phyloP scores from a whole-genome alignment of 2,888 invertebrate species.

The Synanthedon formicaeformis region DNA sequence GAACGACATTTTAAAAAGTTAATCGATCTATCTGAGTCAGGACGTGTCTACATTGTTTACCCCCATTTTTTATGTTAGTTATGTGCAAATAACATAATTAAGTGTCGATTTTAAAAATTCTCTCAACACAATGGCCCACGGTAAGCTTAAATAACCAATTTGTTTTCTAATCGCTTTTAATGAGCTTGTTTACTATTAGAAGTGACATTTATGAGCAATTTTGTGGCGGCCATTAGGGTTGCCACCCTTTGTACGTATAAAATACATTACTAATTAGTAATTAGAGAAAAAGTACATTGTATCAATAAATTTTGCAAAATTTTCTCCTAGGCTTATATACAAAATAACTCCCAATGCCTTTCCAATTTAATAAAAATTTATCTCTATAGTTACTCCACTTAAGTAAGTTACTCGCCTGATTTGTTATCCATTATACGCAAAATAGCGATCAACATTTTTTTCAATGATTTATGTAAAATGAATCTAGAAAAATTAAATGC shows the following conservation, averaged over 20 bases:
- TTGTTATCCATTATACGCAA: too few species aligned
- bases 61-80: constrained; percentile 14
- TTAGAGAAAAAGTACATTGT: too few species aligned
- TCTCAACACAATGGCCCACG: constrained; percentile 38
- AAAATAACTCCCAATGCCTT: too few species aligned
- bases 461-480: too few species aligned
- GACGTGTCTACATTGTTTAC: constrained; percentile 9
- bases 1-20: constrained; percentile 17
- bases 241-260: too few species aligned
- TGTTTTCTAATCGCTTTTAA: constrained; percentile 5
- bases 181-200: constrained; percentile 20
- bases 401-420: too few species aligned
- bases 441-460: too few species aligned
- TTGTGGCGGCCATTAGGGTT: constrained; percentile 43
- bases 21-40: constrained; percentile 27
- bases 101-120: constrained; percentile 5
- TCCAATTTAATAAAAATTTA: neutral
- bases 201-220: constrained; percentile 39
- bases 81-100: constrained; percentile 4
- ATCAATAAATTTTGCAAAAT: too few species aligned
- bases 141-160: constrained; percentile 27
- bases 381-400: too few species aligned
- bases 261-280: too few species aligned
- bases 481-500: too few species aligned
- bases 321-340: too few species aligned